A percentile compares a stretch with the other conserved stretches of the same genome.
Evolutionary conservation across 2,888 invertebrate species (phyloP).

Genomic region (Dynastes grantii): DNA sequence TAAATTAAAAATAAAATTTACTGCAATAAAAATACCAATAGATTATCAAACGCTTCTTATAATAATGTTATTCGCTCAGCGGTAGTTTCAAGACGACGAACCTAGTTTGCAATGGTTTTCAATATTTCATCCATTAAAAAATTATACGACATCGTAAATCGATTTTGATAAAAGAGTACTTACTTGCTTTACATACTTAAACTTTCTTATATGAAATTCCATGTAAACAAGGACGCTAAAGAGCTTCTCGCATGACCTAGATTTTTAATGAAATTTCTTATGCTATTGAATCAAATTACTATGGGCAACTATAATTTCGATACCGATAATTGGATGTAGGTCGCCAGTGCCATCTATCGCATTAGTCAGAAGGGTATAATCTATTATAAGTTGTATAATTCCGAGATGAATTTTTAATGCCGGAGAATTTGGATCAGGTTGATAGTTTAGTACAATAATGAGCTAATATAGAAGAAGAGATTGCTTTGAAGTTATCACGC

Average conservation of each 20-base stretch:
- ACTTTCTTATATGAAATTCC: background rate
- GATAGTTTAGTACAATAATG: background rate
- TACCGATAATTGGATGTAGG: background rate
- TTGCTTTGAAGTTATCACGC: no score
- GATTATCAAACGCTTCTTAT: no score
- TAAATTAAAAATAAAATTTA: no score
- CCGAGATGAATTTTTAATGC: slow-evolving; percentile 6
- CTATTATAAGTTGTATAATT: slow-evolving; percentile 4
- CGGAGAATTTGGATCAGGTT: background rate
- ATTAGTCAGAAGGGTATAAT: background rate
- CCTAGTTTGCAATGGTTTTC: no score
- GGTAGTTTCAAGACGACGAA: no score
- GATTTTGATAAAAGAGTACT: background rate
- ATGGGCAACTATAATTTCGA: background rate
- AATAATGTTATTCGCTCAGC: no score
- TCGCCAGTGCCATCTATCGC: background rate
- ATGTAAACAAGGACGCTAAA: background rate
- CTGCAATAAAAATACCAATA: no score
- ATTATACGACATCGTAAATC: background rate
- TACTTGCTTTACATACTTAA: slow-evolving; percentile 3
- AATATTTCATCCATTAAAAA: background rate
- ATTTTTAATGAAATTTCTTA: slow-evolving; percentile 18
- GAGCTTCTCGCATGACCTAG: slow-evolving; percentile 6
- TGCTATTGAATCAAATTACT: slow-evolving; percentile 1
- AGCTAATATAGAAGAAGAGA: no score